Evolutionary conservation across 2,797 vertebrate genomes (phyloP).

Genomic region (Diplodus puntazzo): DNA sequence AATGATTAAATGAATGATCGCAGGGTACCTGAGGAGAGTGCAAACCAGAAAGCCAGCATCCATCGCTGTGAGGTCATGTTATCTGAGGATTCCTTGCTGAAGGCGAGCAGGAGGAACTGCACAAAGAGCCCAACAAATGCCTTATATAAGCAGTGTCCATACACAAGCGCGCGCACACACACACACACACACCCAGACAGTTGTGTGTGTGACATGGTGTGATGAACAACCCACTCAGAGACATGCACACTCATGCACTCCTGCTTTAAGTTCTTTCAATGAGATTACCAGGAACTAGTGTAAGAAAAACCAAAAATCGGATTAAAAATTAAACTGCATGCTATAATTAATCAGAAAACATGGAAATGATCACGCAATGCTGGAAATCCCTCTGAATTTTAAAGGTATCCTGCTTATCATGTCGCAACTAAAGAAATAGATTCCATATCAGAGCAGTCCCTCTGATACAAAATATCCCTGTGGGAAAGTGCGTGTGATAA

Average conservation of each 20-base stretch:
- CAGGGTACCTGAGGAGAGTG: constrained; percentile 64
- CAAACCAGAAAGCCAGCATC: constrained; percentile 47
- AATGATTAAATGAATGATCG: background rate
- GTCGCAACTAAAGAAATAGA: background rate
- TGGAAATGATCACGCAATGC: background rate
- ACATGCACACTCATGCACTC: background rate
- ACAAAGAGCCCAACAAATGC: background rate
- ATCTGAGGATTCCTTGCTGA: constrained; percentile 11
- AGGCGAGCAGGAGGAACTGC: constrained; percentile 2
- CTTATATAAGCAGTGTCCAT: constrained; percentile 44
- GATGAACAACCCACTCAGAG: background rate
- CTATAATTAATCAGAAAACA: background rate
- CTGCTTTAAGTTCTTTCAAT: constrained; percentile 13
- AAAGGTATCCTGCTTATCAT: background rate
- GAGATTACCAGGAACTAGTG: constrained; percentile 62
- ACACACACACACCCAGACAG: background rate
- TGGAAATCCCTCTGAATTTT: background rate
- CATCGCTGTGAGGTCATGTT: constrained; percentile 50
- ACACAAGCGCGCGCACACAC: background rate
- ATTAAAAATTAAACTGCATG: constrained; percentile 57
- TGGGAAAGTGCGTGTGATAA: constrained; percentile 13
- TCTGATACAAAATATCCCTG: background rate
- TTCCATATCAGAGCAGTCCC: background rate
- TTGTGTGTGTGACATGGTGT: background rate
- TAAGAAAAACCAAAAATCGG: background rate